Conservation (phyloP, 2,113 vertebrate species). For the Urocitellus parryii region DNA sequence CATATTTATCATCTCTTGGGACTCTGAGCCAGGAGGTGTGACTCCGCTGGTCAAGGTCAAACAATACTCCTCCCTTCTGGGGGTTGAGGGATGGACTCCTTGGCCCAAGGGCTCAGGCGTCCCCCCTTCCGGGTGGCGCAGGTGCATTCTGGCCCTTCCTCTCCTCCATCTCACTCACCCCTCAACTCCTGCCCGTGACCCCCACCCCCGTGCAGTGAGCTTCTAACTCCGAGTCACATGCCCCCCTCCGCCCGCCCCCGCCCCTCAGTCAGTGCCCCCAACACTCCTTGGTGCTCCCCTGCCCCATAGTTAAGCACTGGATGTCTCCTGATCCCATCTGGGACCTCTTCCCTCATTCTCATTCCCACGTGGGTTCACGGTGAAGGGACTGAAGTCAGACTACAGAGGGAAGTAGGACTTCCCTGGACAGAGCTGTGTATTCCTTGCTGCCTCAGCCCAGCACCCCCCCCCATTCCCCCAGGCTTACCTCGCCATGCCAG, state of each 20-base stretch:
- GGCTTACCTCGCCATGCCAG: not conserved
- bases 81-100: not conserved
- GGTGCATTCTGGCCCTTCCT: not conserved
- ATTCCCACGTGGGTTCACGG: not conserved
- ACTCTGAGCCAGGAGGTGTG: constrained; percentile 13
- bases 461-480: not conserved
- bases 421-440: not conserved
- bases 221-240: constrained; percentile 1
- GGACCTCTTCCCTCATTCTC: not conserved
- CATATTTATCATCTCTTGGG: constrained; percentile 51
- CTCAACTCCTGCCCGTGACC: not conserved
- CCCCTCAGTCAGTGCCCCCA: not conserved
- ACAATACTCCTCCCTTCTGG: not conserved
- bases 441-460: not conserved
- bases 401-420: not conserved
- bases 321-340: constrained; percentile 24
- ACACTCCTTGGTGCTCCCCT: constrained; percentile 71
- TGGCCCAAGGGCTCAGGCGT: not conserved
- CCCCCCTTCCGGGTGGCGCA: not conserved
- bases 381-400: constrained; percentile 51
- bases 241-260: not conserved
- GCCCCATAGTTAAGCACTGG: constrained; percentile 79
- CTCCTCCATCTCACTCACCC: not conserved
- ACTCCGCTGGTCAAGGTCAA: not conserved
- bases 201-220: not conserved